A percentile compares a stretch with the other conserved stretches of the same genome.
Conservation (phyloP, 2,113 vertebrate species). For the Cacatua alba region DNA sequence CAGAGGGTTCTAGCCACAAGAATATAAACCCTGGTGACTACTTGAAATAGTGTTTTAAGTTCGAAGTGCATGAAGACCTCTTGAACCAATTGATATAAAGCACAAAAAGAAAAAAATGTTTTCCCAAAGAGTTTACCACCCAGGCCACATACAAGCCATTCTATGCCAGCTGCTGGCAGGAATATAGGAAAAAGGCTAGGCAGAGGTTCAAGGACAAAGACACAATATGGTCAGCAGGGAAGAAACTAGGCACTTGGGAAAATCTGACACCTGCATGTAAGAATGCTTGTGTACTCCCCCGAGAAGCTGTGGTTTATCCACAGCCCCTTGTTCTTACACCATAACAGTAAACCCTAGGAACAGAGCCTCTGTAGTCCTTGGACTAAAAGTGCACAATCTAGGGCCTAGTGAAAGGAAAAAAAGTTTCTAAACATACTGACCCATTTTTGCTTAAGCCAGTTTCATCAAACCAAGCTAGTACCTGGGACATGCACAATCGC, state of each 20-base stretch:
- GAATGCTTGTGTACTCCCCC: not conserved
- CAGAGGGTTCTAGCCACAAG: not conserved
- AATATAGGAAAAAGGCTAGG: not conserved
- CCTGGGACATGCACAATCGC: not conserved
- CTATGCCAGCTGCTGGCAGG: not conserved
- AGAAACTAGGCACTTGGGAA: not conserved
- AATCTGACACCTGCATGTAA: not conserved
- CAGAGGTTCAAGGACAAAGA: not conserved
- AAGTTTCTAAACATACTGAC: not conserved
- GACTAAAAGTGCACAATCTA: not conserved
- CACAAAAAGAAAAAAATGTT: not conserved
- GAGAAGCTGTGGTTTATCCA: not conserved
- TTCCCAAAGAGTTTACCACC: not conserved
- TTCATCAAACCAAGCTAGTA: not conserved
- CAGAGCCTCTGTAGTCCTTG: not conserved
- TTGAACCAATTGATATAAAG: not conserved
- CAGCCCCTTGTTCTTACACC: not conserved
- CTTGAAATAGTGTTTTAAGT: not conserved
- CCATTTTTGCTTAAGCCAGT: not conserved
- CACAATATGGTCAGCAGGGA: rapidly evolving
- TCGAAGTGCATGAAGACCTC: not conserved
- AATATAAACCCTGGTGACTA: not conserved
- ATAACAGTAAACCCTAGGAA: not conserved
- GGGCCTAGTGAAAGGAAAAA: not conserved
- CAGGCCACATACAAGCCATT: not conserved